Evolutionary conservation across 2,888 invertebrate species (phyloP).

Genomic region (Apocheima hispidaria): DNA sequence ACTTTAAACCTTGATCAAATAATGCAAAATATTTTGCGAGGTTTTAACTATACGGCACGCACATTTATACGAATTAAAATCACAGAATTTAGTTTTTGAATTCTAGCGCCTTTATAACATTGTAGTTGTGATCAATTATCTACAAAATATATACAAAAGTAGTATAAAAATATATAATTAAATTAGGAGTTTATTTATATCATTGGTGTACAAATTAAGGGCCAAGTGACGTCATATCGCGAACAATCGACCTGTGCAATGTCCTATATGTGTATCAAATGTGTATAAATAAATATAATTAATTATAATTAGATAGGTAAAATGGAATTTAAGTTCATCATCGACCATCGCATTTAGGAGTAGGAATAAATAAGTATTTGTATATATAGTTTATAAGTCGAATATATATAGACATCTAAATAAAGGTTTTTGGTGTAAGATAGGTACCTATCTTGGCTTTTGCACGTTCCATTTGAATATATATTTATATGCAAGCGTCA

Average conservation of each 20-base stretch:
- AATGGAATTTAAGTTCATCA: conserved; percentile 80
- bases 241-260: conserved; percentile 80
- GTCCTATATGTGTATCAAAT: conserved; percentile 76
- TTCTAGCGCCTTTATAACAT: too few relatives aligned
- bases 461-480: conserved; percentile 78
- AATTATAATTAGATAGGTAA: conserved; percentile 77
- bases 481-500: conserved; percentile 82
- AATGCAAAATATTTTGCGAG: too few relatives aligned
- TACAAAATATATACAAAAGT: too few relatives aligned
- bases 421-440: conserved; percentile 84
- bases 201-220: conserved; percentile 62
- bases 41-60: too few relatives aligned
- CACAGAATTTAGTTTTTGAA: too few relatives aligned
- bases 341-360: conserved; percentile 78
- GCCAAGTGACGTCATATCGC: conserved; percentile 71
- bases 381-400: conserved; percentile 78
- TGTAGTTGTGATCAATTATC: too few relatives aligned
- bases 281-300: conserved; percentile 70
- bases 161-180: background rate
- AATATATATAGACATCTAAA: conserved; percentile 66
- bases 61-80: background rate
- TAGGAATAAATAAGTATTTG: conserved; percentile 71
- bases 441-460: conserved; percentile 83
- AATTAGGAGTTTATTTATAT: conserved; percentile 23
- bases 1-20: too few relatives aligned